Evolutionary conservation across 2,113 vertebrate genomes (phyloP).

Genomic region (Apistogramma diplotaenia): DNA sequence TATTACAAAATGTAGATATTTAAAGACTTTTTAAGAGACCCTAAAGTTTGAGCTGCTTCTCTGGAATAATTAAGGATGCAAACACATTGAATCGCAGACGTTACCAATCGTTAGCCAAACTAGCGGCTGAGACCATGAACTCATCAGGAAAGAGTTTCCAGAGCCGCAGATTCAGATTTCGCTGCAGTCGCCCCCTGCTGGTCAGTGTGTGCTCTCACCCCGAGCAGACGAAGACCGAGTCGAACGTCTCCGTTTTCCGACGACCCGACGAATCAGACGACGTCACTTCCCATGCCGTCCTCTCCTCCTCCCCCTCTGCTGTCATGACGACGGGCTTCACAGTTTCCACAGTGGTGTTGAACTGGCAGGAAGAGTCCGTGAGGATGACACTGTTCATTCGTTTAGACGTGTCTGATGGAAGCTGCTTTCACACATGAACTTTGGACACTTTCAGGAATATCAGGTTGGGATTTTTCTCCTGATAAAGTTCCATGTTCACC

Average conservation of each 20-base stretch:
- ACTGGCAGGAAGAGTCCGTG: constrained; percentile 47
- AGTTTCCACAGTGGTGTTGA: constrained; percentile 62
- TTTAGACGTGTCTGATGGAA: not conserved
- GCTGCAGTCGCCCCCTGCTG: not conserved
- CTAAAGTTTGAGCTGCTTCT: not conserved
- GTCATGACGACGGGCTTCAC: constrained; percentile 62
- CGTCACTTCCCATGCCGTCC: constrained; percentile 69
- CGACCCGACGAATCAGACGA: constrained; percentile 47
- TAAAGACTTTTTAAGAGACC: not conserved
- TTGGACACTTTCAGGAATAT: too few relatives aligned
- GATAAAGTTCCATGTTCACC: too few relatives aligned
- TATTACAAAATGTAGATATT: not conserved
- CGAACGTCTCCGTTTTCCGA: constrained; percentile 61
- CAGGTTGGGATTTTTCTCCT: too few relatives aligned
- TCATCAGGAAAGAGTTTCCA: fast-evolving
- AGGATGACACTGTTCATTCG: not conserved
- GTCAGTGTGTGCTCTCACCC: constrained; percentile 59
- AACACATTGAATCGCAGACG: not conserved
- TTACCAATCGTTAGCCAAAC: not conserved
- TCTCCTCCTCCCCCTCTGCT: not conserved
- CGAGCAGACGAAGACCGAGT: constrained; percentile 73
- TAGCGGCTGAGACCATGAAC: fast-evolving
- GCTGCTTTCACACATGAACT: too few relatives aligned
- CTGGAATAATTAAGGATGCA: not conserved
- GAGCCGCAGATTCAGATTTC: not conserved